Evolutionary conservation across 1,140 invertebrate genomes (phyloP).

Genomic region (Musca domestica): DNA sequence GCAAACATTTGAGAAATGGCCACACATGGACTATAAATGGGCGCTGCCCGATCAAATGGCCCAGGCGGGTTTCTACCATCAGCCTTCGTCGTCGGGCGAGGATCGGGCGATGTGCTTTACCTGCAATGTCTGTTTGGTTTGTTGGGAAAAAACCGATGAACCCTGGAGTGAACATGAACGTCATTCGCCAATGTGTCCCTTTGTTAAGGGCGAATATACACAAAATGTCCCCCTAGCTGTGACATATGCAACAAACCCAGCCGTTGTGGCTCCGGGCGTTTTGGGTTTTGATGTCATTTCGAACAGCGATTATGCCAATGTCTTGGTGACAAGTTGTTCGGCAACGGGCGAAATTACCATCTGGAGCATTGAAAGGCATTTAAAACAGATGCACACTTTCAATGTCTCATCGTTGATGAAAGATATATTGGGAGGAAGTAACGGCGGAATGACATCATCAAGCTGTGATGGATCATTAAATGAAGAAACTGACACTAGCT

Average conservation of each 20-base stretch:
- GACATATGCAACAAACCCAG: conserved; percentile 84
- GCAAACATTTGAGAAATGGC: conserved; percentile 90
- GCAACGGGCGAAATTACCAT: conserved; percentile 58
- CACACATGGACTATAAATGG: conserved; percentile 97
- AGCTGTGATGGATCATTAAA: neutral
- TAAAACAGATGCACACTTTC: conserved; percentile 56
- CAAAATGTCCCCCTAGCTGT: conserved; percentile 92
- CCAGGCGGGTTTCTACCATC: conserved; percentile 93
- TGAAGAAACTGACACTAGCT: conserved; percentile 25
- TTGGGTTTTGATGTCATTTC: conserved; percentile 58
- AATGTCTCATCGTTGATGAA: conserved; percentile 45
- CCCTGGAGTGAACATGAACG: conserved; percentile 95
- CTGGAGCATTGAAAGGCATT: conserved; percentile 74
- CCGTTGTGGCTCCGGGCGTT: conserved; percentile 56
- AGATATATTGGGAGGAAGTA: conserved; percentile 41
- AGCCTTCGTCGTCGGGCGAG: conserved; percentile 82
- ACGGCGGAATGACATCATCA: too few relatives aligned
- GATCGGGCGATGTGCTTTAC: conserved; percentile 94
- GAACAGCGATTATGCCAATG: conserved; percentile 63
- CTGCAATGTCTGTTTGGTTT: conserved; percentile 88
- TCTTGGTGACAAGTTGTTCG: conserved; percentile 66
- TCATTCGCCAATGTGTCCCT: conserved; percentile 88
- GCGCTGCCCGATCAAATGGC: conserved; percentile 93
- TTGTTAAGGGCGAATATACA: conserved; percentile 90
- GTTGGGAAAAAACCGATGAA: conserved; percentile 95